These are phyloP conservation scores for Nebria salina DNA, from an alignment of 2,888 invertebrate species.

Conservation along the genomic window DNA sequence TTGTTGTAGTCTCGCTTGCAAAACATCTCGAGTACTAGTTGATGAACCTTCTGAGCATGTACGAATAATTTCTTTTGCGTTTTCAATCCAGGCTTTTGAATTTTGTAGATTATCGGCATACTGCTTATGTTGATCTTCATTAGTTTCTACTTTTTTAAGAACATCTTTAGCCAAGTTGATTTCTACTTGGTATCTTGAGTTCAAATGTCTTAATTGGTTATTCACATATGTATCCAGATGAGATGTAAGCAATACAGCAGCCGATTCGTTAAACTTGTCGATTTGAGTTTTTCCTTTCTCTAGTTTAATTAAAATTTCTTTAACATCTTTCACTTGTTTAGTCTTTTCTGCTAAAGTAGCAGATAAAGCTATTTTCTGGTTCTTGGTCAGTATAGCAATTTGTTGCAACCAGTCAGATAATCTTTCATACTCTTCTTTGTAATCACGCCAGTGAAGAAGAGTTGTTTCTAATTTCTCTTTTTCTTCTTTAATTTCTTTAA, in stretches of 20 bases:
- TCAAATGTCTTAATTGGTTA: constrained; percentile 85
- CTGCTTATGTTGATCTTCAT: constrained; percentile 84
- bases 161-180: constrained; percentile 90
- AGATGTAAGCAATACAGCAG: constrained; percentile 79
- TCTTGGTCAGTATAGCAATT: constrained; percentile 89
- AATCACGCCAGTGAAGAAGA: constrained; percentile 86
- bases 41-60: constrained; percentile 82
- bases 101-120: constrained; percentile 81
- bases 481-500: constrained; percentile 86
- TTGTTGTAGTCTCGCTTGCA: constrained; percentile 82
- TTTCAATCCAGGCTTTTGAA: constrained; percentile 86
- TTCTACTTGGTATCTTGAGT: constrained; percentile 89
- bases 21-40: constrained; percentile 81
- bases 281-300: constrained; percentile 83
- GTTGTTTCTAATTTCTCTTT: constrained; percentile 85
- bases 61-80: constrained; percentile 83
- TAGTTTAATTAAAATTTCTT: constrained; percentile 78
- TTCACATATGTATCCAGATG: constrained; percentile 89
- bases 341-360: constrained; percentile 84
- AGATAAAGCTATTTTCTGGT: constrained; percentile 84
- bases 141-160: constrained; percentile 88
- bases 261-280: constrained; percentile 83
- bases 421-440: constrained; percentile 92
- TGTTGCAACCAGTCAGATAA: constrained; percentile 93
- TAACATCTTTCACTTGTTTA: constrained; percentile 84